Evolutionary conservation across 2,797 vertebrate genomes (phyloP).

Genomic region (Epinephelus malabaricus): DNA sequence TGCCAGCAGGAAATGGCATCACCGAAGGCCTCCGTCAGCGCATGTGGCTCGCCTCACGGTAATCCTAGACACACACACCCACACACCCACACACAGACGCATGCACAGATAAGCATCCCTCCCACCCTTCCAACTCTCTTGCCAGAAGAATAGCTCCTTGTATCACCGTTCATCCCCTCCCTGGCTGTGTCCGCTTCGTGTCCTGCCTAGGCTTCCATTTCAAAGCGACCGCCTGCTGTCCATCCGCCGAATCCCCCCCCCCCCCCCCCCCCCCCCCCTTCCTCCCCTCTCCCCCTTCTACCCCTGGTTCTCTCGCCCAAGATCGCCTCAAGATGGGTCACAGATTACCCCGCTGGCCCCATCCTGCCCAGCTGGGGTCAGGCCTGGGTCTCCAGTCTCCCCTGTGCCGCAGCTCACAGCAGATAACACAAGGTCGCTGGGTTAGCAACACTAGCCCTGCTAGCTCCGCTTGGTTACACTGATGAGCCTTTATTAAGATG

Average conservation of each 20-base stretch:
- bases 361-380: constrained; percentile 63
- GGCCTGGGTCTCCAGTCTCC: constrained; percentile 49
- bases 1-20: constrained; percentile 86
- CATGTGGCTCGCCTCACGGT: constrained; percentile 95
- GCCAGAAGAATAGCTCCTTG: constrained; percentile 79
- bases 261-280: no score
- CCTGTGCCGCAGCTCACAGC: constrained; percentile 28
- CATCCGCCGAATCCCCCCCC: constrained; percentile 22
- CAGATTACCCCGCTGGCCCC: constrained; percentile 55
- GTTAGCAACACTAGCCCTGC: constrained; percentile 62
- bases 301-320: constrained; percentile 56
- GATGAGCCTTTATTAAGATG: constrained; percentile 83
- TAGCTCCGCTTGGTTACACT: constrained; percentile 65
- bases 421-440: constrained; percentile 61
- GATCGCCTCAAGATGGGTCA: constrained; percentile 62
- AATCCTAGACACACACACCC: constrained; percentile 65
- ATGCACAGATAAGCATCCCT: constrained; percentile 72
- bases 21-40: constrained; percentile 83
- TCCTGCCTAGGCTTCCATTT: constrained; percentile 78
- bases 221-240: constrained; percentile 78
- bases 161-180: constrained; percentile 65
- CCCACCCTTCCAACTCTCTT: constrained; percentile 42
- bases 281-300: constrained; percentile 12
- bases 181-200: constrained; percentile 68
- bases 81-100: constrained; percentile 28